Percentiles rank a stretch among this genome's conserved stretches.
These are phyloP conservation scores for Meliscaeva auricollis DNA, from an alignment of 2,888 invertebrate genomes.

Conservation along the genomic window DNA sequence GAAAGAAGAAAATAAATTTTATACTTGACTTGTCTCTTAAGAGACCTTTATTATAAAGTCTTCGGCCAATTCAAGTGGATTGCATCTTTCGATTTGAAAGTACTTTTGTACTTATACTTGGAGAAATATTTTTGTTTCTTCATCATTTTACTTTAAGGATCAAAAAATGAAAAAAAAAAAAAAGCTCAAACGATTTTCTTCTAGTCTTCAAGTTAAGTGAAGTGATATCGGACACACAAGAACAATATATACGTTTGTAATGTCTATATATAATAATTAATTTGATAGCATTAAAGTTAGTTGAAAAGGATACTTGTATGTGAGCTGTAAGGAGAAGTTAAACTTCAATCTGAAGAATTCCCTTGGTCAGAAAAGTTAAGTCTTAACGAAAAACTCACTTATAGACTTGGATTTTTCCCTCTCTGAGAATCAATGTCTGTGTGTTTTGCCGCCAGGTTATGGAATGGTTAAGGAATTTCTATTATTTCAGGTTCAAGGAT, in stretches of 20 bases:
- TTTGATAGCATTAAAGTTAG: slow-evolving; percentile 10
- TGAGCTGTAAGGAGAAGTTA: background rate
- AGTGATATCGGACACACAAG: slow-evolving; percentile 10
- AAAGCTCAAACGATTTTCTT: slow-evolving; percentile 23
- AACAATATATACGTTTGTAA: background rate
- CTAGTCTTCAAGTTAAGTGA: background rate
- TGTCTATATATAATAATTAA: slow-evolving; percentile 5
- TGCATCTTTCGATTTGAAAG: slow-evolving; percentile 20
- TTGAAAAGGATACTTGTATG: background rate
- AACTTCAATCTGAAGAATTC: background rate
- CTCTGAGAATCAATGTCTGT: too few relatives aligned
- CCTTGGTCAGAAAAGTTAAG: background rate
- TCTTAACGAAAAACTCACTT: background rate
- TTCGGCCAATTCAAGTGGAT: slow-evolving; percentile 27
- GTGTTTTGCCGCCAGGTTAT: too few relatives aligned
- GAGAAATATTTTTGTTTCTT: slow-evolving; percentile 10
- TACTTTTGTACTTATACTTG: background rate
- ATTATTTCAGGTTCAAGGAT: too few relatives aligned
- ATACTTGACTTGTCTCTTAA: slow-evolving; percentile 19
- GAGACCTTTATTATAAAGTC: background rate
- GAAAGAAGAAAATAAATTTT: background rate
- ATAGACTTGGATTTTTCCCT: background rate
- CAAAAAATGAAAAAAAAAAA: slow-evolving; percentile 9
- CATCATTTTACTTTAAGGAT: background rate
- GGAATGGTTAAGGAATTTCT: too few relatives aligned